Percentiles rank a stretch among this genome's conserved stretches.
Conservation (phyloP, 2,113 vertebrate species). For the Saguinus imperator region DNA sequence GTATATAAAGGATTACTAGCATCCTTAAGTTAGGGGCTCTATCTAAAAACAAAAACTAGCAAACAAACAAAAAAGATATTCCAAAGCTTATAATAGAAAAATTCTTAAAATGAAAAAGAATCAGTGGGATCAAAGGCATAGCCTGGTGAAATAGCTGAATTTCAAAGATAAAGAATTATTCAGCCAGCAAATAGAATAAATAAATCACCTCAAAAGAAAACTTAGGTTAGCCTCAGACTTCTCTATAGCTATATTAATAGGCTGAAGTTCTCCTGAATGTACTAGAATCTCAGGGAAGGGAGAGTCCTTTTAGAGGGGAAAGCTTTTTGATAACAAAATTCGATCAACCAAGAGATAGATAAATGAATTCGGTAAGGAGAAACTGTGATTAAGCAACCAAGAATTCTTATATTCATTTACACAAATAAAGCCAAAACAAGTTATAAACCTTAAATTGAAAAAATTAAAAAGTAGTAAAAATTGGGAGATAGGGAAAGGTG, state of each 20-base stretch:
- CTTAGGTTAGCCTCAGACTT: not conserved
- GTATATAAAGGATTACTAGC: not conserved
- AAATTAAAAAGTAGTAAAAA: not conserved
- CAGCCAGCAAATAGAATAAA: not conserved
- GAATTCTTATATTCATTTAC: not conserved
- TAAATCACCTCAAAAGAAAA: too few relatives aligned
- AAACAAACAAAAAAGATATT: not conserved
- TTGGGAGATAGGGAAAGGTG: not conserved
- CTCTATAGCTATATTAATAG: not conserved
- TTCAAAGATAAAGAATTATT: not conserved
- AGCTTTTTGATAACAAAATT: slow-evolving; percentile 21
- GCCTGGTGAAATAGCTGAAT: not conserved
- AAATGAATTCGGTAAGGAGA: not conserved
- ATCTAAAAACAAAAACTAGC: not conserved
- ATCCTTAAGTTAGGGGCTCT: not conserved
- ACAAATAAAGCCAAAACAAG: slow-evolving; percentile 41
- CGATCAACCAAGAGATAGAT: slow-evolving; percentile 23
- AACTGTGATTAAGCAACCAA: not conserved
- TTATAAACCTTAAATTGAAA: not conserved
- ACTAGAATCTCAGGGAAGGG: not conserved
- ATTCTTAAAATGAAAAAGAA: not conserved
- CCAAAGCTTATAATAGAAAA: not conserved
- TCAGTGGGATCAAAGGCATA: not conserved
- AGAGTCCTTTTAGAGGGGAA: not conserved
- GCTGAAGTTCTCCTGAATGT: not conserved